Percentiles rank a stretch among this genome's conserved stretches.
phyloP scores from a whole-genome alignment of 2,113 vertebrate genomes.

The Illadopsis cleaveri region DNA sequence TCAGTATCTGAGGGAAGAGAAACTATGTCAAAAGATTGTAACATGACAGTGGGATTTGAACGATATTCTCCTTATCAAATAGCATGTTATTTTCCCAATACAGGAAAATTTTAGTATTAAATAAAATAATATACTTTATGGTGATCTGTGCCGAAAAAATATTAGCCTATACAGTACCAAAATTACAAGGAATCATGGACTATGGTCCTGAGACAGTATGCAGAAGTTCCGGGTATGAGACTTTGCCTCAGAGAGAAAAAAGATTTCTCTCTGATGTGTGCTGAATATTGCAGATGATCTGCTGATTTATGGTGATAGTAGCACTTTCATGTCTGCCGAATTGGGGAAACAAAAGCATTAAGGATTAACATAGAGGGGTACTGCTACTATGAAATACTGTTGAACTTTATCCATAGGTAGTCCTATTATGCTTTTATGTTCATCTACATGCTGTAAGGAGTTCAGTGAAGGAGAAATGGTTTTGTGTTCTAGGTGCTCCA shows the following conservation, averaged over 20 bases:
- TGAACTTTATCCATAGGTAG: not conserved
- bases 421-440: not conserved
- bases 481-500: not conserved
- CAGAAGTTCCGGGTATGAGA: not conserved
- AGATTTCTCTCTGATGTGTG: not conserved
- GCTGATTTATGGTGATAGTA: not conserved
- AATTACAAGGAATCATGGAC: not conserved
- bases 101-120: not conserved
- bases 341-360: not conserved
- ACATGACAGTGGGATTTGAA: not conserved
- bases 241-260: not conserved
- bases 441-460: not conserved
- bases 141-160: not conserved
- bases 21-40: not conserved
- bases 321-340: not conserved
- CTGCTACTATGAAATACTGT: not conserved
- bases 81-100: not conserved
- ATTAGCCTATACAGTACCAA: not conserved
- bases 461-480: not conserved
- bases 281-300: not conserved
- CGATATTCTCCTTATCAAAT: not conserved
- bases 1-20: not conserved
- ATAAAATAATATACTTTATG: not conserved
- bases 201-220: not conserved
- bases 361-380: not conserved